phyloP scores from a whole-genome alignment of 2,797 vertebrate genomes.

The Parotocinclus haroldoi region DNA sequence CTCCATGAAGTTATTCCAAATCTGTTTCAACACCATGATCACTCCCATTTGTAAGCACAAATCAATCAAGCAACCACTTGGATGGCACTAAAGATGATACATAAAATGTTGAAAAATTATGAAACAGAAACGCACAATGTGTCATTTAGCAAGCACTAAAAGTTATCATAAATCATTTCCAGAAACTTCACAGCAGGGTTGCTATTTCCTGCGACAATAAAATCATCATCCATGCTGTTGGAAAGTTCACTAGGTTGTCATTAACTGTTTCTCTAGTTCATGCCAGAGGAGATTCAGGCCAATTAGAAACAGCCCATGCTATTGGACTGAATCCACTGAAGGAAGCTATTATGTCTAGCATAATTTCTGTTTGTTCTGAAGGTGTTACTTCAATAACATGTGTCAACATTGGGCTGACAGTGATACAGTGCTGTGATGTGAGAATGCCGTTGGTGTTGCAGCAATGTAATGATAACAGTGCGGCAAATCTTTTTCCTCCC shows the following conservation, averaged over 20 bases:
- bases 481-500: slow-evolving; percentile 7
- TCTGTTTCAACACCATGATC: slow-evolving; percentile 99
- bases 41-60: slow-evolving; percentile 98
- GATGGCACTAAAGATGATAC: slow-evolving; percentile 82
- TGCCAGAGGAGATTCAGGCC: slow-evolving; percentile 3
- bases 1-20: slow-evolving; percentile 99
- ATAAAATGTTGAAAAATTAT: no score
- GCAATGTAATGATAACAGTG: slow-evolving; percentile 15
- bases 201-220: slow-evolving; percentile 13
- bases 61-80: slow-evolving; percentile 97
- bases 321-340: slow-evolving; percentile 9
- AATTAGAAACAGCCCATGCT: slow-evolving; percentile 5
- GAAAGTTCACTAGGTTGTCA: slow-evolving; percentile 5
- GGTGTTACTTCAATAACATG: slow-evolving; percentile 21
- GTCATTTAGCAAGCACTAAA: not conserved
- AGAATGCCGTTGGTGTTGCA: not conserved
- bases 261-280: slow-evolving; percentile 1
- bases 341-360: not conserved
- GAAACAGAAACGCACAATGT: no score
- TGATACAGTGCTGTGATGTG: slow-evolving; percentile 28
- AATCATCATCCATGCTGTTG: slow-evolving; percentile 1
- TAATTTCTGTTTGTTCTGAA: slow-evolving; percentile 22
- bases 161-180: slow-evolving; percentile 5
- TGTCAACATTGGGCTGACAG: slow-evolving; percentile 16
- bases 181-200: slow-evolving; percentile 3